Percentiles rank a stretch among this genome's conserved stretches.
Evolutionary conservation across 2,797 vertebrate species (phyloP).

Genomic region (Microtus californicus): DNA sequence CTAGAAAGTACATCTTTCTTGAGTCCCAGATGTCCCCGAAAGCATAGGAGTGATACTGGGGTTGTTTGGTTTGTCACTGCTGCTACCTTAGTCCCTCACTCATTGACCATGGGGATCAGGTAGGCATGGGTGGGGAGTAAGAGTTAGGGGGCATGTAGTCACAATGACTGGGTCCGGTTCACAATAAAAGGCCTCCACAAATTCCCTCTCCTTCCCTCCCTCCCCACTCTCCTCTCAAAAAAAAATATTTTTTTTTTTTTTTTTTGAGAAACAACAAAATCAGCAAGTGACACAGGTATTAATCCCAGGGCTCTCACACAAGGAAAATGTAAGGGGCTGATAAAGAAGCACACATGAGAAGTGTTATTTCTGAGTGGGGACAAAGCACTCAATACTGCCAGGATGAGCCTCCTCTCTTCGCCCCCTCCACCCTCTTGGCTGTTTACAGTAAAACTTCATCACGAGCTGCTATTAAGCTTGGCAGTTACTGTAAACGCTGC

Average conservation of each 20-base stretch:
- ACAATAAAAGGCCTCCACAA: not conserved
- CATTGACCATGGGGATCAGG: not conserved
- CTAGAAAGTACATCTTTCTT: not conserved
- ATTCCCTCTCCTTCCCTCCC: not conserved
- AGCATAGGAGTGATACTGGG: not conserved
- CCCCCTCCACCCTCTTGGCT: slow-evolving; percentile 34
- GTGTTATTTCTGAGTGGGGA: slow-evolving; percentile 65
- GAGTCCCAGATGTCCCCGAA: not conserved
- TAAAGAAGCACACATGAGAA: slow-evolving; percentile 22
- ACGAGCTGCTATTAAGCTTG: slow-evolving; percentile 81
- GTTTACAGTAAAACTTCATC: slow-evolving; percentile 82
- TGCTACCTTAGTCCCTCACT: not conserved
- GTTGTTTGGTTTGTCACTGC: not conserved
- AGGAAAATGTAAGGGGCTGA: slow-evolving; percentile 13
- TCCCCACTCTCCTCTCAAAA: not conserved
- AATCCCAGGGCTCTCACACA: slow-evolving; percentile 62
- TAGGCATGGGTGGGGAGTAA: not conserved
- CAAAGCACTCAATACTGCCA: slow-evolving; percentile 21
- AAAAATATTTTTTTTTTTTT: too few relatives aligned
- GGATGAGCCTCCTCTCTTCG: not conserved
- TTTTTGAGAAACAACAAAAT: slow-evolving; percentile 21
- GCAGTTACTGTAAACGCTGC: slow-evolving; percentile 81
- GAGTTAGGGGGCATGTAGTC: not conserved
- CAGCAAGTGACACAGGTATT: slow-evolving; percentile 71
- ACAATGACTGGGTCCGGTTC: not conserved